Evolutionary conservation across 2,888 invertebrate genomes (phyloP).

Genomic region (Napeogenes sylphis): DNA sequence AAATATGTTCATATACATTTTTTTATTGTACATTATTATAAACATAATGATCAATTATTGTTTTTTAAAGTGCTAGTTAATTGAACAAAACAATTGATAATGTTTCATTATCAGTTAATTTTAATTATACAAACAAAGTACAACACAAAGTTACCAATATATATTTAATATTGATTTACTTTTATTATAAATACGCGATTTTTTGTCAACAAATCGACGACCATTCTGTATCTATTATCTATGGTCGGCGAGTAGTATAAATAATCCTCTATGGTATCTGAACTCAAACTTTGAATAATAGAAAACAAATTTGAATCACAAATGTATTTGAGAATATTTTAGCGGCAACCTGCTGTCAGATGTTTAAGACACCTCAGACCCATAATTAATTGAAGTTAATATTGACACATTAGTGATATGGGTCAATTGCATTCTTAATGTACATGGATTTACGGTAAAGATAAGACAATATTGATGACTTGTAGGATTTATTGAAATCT

Average conservation of each 20-base stretch:
- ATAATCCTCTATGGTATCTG: not conserved
- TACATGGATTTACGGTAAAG: not conserved
- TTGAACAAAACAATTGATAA: too few relatives aligned
- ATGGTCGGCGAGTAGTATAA: too few relatives aligned
- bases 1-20: too few relatives aligned
- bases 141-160: not conserved
- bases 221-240: too few relatives aligned
- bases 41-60: too few relatives aligned
- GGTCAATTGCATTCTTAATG: slow-evolving; percentile 4
- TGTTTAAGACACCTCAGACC: not conserved
- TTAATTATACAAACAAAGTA: not conserved
- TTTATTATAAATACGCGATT: too few relatives aligned
- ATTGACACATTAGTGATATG: slow-evolving; percentile 5
- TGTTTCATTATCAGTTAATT: too few relatives aligned
- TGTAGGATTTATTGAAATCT: not conserved
- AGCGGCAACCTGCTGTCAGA: not conserved
- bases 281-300: too few relatives aligned
- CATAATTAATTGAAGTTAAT: slow-evolving; percentile 8
- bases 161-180: too few relatives aligned
- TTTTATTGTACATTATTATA: too few relatives aligned
- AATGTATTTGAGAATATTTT: not conserved
- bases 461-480: slow-evolving; percentile 1
- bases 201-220: too few relatives aligned
- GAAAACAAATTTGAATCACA: slow-evolving; percentile 4
- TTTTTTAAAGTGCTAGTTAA: too few relatives aligned